Evolutionary conservation across 2,113 vertebrate species (phyloP), one percentile per base, ranked within the genome.

Genomic region (Casuarius casuarius): DNA sequence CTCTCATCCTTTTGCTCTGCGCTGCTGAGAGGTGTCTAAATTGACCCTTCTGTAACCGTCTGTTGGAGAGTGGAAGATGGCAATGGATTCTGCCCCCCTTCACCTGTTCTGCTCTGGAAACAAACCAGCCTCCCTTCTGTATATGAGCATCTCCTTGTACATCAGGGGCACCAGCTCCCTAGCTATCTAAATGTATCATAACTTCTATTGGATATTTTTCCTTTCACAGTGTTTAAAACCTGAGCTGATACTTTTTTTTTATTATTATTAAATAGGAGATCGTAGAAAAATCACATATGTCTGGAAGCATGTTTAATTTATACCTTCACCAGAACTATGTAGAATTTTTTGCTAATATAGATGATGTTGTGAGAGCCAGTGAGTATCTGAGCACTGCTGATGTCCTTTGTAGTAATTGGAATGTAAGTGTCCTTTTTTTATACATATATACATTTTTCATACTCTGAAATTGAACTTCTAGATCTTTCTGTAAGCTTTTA

Each of bases 271-370:
- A 13, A 80, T 92, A 99, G 99, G 82, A 97, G 79, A 98, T 99
- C 65, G 98, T 99, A 58, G 99, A 99, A 97, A 99, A 98, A 74
- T 99, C 99, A 1, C 99, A 99, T 74, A 98, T 99, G 98, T 98
- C 98, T 18, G 98, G 98, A 63, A 98, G 99, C 62, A 95, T 99
- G 75, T 99, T 99, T 97, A 99, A 98, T 97, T 98, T 99, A 13
- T 99, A 99, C 97, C 99, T 99, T 84, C 99, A 99, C 81, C 99
- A 99, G 97, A 99, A 99, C 98, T 99, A 99, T 44, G 3, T 99
- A 93, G 99, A 99, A 94, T 99, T 99, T 95, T 99, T 99, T 95
- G 95, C 97, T 29, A 98, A 99, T 33, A 77, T 99, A 94, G 99
- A 99, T 66, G 99, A 99, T 78, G 96, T 99, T 66, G 98, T 98